phyloP scores from a whole-genome alignment of 2,113 vertebrate genomes.

The Passer domesticus region DNA sequence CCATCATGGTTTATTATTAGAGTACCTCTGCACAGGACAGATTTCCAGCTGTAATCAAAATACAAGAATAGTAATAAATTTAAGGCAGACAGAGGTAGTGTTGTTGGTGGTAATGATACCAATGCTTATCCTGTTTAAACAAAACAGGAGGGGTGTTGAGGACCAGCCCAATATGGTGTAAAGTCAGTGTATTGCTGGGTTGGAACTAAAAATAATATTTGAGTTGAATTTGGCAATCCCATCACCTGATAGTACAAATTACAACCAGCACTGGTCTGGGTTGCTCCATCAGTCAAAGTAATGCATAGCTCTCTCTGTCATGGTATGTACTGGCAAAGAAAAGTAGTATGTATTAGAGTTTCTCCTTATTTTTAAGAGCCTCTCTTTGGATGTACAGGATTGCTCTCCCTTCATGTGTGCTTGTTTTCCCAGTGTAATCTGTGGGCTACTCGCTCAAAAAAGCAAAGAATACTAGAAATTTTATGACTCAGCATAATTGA shows the following conservation, averaged over 20 bases:
- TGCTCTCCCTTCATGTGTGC: background rate
- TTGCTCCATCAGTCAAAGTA: background rate
- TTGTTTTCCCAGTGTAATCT: background rate
- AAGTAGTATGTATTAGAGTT: background rate
- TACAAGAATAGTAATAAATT: background rate
- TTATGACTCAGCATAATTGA: background rate
- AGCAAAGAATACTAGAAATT: background rate
- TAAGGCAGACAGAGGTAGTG: background rate
- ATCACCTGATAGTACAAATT: background rate
- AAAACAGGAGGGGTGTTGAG: background rate
- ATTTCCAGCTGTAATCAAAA: background rate
- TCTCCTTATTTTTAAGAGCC: background rate
- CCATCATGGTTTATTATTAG: background rate
- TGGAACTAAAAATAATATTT: background rate
- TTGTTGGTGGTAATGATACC: background rate
- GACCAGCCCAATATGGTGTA: accelerated
- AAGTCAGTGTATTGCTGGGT: background rate
- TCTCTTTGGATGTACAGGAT: background rate
- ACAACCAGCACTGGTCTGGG: background rate
- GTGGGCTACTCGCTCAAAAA: background rate
- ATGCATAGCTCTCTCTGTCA: background rate
- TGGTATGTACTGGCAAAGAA: background rate
- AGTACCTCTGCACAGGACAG: background rate
- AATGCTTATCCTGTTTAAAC: background rate
- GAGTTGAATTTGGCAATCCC: background rate